A percentile compares a stretch with the other conserved stretches of the same genome.
Evolutionary conservation across 2,797 vertebrate species (phyloP).

Genomic region (Rhinatrema bivittatum): DNA sequence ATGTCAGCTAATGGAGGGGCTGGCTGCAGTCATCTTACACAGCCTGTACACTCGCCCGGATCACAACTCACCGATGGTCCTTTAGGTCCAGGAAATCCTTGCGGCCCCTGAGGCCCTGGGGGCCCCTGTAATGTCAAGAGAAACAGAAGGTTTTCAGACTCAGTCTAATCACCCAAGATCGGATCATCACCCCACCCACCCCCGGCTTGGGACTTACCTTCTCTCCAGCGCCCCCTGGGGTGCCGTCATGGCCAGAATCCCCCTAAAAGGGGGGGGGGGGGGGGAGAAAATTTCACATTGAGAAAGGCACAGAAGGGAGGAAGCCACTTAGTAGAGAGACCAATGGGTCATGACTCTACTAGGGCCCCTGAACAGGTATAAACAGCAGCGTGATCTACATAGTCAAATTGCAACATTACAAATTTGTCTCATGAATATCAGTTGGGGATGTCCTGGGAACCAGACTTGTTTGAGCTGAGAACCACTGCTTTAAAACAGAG

Average conservation of each 20-base stretch:
- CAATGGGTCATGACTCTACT: too few relatives aligned
- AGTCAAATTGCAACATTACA: too few relatives aligned
- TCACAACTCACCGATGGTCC: slow-evolving; percentile 83
- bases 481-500: too few relatives aligned
- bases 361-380: too few relatives aligned
- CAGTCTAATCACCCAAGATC: neutral
- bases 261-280: slow-evolving; percentile 52
- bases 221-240: slow-evolving; percentile 70
- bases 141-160: neutral
- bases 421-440: too few relatives aligned
- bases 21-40: too few relatives aligned
- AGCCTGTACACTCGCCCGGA: too few relatives aligned
- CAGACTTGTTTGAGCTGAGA: too few relatives aligned
- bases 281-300: neutral
- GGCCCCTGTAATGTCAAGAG: slow-evolving; percentile 65
- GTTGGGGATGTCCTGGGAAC: too few relatives aligned
- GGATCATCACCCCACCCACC: neutral
- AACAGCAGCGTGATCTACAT: too few relatives aligned
- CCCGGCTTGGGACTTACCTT: slow-evolving; percentile 52
- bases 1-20: too few relatives aligned
- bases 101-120: slow-evolving; percentile 70
- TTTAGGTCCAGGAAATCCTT: slow-evolving; percentile 73
- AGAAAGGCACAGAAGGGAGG: neutral
- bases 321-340: neutral
- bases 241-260: slow-evolving; percentile 72